Evolutionary conservation across 2,888 invertebrate genomes (phyloP), one percentile per base, ranked within the genome.

Genomic region (Eupeodes latifasciatus): DNA sequence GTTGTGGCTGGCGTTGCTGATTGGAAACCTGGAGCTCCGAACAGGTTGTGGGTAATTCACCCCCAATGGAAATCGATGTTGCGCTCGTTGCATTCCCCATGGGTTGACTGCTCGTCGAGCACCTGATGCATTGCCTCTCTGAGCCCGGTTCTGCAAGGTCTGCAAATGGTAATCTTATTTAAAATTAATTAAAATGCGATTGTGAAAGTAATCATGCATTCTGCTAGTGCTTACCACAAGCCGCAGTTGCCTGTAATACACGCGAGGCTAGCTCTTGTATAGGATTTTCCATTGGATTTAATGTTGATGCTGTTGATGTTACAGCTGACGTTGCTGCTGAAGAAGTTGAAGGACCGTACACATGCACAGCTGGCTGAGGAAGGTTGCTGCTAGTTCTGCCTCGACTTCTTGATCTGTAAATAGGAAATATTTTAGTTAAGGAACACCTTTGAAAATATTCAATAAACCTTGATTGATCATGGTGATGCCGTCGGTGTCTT

Each of bases 141-240:
- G 90, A 61, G 92, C 91, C 85, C 92, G 93, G 53, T 91, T 91
- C 90, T 93, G 93, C 90, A 93, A 91, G 90, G 91, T 93, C 93
- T 94, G 93, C 90, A 93, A 93, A 90, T 91, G 93, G 83, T 91
- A 92, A 91, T 93, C 94, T 93, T 92, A 91, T 90, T 90, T 90
- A 91, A 89, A 90, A 90, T 91, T 89, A 90, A 81, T 90, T 84
- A 81, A 89, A 89, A 88, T 71, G 88, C 67, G 66, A 87, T 78
- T 66, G 16, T 80, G 27, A 57, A 40, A 36, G 5, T 49, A 55
- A 10, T 57, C 51, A 69, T 75, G 59, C 55, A 44, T 66, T 53
- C 44, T 36, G 47, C 27, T 27, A 27, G 27, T 27, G 27, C 90
- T 91, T 92, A 93, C 93, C 93, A 92, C 93, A 93, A 83, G 91